Conservation (phyloP, 2,113 vertebrate species). For the Thalassarche chlororhynchos region DNA sequence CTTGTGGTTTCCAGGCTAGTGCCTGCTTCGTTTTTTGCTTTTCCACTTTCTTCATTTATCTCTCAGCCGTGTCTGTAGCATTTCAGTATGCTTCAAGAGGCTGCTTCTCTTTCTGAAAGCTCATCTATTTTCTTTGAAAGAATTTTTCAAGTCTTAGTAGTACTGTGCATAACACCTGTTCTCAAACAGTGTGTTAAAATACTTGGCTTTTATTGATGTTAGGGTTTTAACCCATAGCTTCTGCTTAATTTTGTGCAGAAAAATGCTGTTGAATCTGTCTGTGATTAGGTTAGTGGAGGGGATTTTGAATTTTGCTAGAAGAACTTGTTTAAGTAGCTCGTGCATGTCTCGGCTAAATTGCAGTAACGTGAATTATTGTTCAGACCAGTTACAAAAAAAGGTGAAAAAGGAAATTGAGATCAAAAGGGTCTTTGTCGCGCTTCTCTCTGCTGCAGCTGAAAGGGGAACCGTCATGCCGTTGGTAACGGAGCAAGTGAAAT, state of each 20-base stretch:
- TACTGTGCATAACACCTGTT: rapidly evolving
- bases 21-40: not conserved
- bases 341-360: rapidly evolving
- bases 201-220: not conserved
- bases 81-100: not conserved
- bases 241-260: not conserved
- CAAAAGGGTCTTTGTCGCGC: not conserved
- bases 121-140: not conserved
- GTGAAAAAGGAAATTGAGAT: not conserved
- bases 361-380: not conserved
- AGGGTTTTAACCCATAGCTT: not conserved
- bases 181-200: not conserved
- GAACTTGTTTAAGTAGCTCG: not conserved
- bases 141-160: not conserved
- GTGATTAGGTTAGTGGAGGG: not conserved
- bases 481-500: not conserved
- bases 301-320: not conserved
- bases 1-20: not conserved
- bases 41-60: not conserved
- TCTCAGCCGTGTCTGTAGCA: not conserved
- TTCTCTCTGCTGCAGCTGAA: not conserved
- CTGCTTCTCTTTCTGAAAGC: not conserved
- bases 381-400: not conserved
- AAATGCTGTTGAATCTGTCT: not conserved
- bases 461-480: not conserved